Percentiles rank a stretch among this genome's conserved stretches.
phyloP scores from a whole-genome alignment of 1,140 invertebrate species.

The Thaumetopoea pityocampa region DNA sequence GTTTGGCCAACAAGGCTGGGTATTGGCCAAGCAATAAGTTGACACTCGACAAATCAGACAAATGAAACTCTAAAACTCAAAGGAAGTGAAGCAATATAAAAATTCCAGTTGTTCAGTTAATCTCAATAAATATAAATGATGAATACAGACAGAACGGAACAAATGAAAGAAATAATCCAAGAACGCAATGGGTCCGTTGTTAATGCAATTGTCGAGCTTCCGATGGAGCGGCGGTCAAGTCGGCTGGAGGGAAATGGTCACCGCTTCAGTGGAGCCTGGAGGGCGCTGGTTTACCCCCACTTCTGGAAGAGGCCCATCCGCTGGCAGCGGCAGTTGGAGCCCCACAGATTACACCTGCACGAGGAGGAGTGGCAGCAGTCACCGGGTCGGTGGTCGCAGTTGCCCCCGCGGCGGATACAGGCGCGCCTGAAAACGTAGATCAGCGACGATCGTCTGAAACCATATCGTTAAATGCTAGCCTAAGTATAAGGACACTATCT shows the following conservation, averaged over 20 bases:
- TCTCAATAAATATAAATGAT: constrained; percentile 29
- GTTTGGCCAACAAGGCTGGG: constrained; percentile 76
- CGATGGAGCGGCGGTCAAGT: constrained; percentile 49
- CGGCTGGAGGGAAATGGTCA: constrained; percentile 41
- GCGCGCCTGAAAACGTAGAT: constrained; percentile 92
- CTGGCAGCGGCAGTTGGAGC: constrained; percentile 92
- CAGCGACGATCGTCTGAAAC: constrained; percentile 88
- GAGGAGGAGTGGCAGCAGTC: constrained; percentile 92
- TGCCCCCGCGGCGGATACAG: constrained; percentile 86
- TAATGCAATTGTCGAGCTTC: constrained; percentile 50
- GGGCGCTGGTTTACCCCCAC: constrained; percentile 81
- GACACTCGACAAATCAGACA: constrained; percentile 66
- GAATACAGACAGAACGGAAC: constrained; percentile 20
- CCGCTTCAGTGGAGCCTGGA: constrained; percentile 36
- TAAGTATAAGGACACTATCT: too few species aligned
- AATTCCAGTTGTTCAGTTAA: constrained; percentile 64
- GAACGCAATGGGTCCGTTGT: constrained; percentile 60
- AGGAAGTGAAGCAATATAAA: constrained; percentile 24
- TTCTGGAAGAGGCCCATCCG: constrained; percentile 93
- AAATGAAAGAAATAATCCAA: constrained; percentile 23
- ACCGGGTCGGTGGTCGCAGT: constrained; percentile 89
- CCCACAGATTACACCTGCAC: constrained; percentile 94
- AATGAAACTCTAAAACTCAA: constrained; percentile 31
- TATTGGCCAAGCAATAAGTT: constrained; percentile 74
- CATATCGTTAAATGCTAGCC: constrained; percentile 70